Evolutionary conservation across 2,888 invertebrate genomes (phyloP).

Genomic region (Himalopsyche japonica): DNA sequence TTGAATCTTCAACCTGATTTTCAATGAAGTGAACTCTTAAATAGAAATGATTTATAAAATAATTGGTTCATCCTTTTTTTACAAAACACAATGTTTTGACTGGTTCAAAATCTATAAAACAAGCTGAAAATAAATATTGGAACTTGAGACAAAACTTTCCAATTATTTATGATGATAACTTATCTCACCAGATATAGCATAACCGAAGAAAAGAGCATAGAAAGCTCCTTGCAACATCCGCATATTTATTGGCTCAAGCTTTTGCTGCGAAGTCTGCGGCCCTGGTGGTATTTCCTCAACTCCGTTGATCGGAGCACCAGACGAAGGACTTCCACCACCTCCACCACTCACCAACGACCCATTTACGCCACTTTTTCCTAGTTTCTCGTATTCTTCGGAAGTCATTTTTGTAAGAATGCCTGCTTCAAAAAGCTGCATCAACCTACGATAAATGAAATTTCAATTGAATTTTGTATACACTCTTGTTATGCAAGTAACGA

Average conservation of each 20-base stretch:
- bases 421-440: conserved; percentile 75
- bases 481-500: too few relatives aligned
- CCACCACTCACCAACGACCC: conserved; percentile 25
- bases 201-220: conserved; percentile 68
- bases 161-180: too few relatives aligned
- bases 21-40: too few relatives aligned
- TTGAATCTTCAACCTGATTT: too few relatives aligned
- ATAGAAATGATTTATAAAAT: too few relatives aligned
- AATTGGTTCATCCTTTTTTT: too few relatives aligned
- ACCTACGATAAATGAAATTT: conserved; percentile 49
- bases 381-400: conserved; percentile 72
- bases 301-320: conserved; percentile 29
- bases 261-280: conserved; percentile 41
- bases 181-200: conserved; percentile 60
- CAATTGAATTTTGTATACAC: too few relatives aligned
- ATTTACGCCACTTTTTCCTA: conserved; percentile 54
- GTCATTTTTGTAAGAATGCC: conserved; percentile 79
- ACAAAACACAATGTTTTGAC: too few relatives aligned
- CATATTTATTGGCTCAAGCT: conserved; percentile 67
- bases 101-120: too few relatives aligned
- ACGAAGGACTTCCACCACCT: conserved; percentile 22
- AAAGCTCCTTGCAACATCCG: conserved; percentile 76
- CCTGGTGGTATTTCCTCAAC: conserved; percentile 36
- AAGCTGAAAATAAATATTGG: too few relatives aligned
- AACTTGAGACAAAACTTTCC: too few relatives aligned